These are phyloP conservation scores for Eptesicus fuscus DNA, from an alignment of 2,113 vertebrate genomes.

Conservation along the genomic window DNA sequence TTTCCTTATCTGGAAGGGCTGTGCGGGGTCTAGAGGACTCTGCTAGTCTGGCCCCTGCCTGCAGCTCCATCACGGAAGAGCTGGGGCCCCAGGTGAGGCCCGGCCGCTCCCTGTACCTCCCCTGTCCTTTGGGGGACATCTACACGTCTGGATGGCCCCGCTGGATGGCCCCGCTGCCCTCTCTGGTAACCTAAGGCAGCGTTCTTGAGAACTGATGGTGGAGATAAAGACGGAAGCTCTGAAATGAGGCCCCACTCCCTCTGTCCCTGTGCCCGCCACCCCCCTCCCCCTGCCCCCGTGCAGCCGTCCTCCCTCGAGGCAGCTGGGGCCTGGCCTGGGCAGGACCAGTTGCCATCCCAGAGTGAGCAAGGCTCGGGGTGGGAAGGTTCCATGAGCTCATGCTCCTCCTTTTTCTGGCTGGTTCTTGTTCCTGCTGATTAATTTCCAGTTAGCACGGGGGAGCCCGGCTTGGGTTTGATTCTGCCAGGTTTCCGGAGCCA, in stretches of 20 bases:
- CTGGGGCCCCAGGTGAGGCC: fast-evolving
- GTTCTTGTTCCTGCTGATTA: conserved; percentile 31
- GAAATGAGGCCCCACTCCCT: not conserved
- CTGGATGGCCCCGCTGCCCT: not conserved
- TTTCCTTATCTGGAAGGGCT: not conserved
- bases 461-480: conserved; percentile 2
- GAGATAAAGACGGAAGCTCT: not conserved
- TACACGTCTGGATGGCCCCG: not conserved
- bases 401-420: not conserved
- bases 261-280: not conserved
- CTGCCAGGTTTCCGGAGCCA: conserved; percentile 16
- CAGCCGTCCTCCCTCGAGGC: not conserved
- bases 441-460: not conserved
- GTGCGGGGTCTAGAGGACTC: not conserved
- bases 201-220: not conserved
- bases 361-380: not conserved
- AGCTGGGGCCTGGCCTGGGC: not conserved
- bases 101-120: not conserved
- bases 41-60: not conserved
- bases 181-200: not conserved
- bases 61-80: not conserved
- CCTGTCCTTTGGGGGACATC: not conserved
- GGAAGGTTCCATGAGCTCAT: not conserved
- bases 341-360: not conserved
- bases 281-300: fast-evolving